These are phyloP conservation scores for Pseudorectes ferrugineus DNA, from an alignment of 2,113 vertebrate genomes.

Conservation along the genomic window DNA sequence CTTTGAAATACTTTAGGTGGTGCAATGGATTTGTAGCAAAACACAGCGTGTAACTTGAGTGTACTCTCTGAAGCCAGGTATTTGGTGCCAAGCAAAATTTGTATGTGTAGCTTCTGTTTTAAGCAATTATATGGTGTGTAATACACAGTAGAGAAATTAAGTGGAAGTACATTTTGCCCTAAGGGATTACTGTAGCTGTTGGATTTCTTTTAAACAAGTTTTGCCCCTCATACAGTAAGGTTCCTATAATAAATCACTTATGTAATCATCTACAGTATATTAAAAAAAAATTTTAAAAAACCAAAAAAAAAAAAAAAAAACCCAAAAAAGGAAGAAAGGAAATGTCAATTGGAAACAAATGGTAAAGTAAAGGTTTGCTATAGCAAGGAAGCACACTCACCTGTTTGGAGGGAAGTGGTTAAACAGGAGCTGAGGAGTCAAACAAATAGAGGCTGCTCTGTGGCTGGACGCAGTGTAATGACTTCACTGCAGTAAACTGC, in stretches of 20 bases:
- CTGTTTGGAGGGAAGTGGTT: background rate
- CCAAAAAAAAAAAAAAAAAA: no score
- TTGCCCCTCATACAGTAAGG: constrained; percentile 64
- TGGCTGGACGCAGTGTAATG: background rate
- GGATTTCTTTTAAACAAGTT: constrained; percentile 77
- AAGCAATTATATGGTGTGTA: constrained; percentile 75
- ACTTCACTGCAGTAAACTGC: constrained; percentile 34
- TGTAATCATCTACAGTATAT: constrained; percentile 65
- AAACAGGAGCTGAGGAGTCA: background rate
- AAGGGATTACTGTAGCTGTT: constrained; percentile 73
- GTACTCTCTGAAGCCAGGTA: constrained; percentile 63
- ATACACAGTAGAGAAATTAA: constrained; percentile 79
- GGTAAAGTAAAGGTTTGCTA: background rate
- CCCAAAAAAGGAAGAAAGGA: background rate
- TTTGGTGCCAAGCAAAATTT: constrained; percentile 73
- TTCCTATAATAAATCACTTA: constrained; percentile 71
- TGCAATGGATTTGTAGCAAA: constrained; percentile 70
- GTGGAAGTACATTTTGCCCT: constrained; percentile 71
- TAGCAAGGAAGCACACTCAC: background rate
- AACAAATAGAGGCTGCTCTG: background rate
- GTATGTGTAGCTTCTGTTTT: constrained; percentile 74
- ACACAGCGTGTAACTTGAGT: constrained; percentile 67
- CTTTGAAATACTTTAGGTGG: constrained; percentile 65
- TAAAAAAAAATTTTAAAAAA: background rate
- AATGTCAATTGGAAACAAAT: background rate